Evolutionary conservation across 1,140 invertebrate genomes (phyloP), one percentile per base, ranked within the genome.

Genomic region (Cherax destructor): DNA sequence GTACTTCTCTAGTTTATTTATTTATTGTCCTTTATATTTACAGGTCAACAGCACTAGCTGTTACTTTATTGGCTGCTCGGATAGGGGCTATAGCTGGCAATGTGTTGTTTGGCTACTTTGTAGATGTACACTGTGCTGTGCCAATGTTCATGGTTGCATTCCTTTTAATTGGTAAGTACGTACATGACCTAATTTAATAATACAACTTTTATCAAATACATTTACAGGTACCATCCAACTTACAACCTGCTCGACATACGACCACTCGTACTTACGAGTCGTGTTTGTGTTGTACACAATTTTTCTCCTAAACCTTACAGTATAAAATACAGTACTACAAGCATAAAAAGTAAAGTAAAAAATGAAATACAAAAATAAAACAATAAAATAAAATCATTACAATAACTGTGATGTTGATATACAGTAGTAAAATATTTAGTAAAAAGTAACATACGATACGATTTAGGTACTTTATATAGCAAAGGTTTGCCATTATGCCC

Each of bases 21-120:
- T 65, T 65, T 18, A 65, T 65, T 65, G 52, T 6, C 52, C 52
- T 65, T 52, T 79, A 4, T 76, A 13, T 30, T 30, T 10, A 56
- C 83, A 92, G 92, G 78, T 79, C 83, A n/a, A 93, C 92, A 13
- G 92, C 92, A 1, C 83, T 93, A 65, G 92, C 92, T 1, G 81
- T 93, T 2, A 90, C 88, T n/a, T 69, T 93, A 11, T 61, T 89
- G 50, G 49, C 81, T 41, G 92, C 92, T 30, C 56, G 92, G 2
- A 69, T 93, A 21, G 92, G 92, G 21, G 92, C 92, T 18, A 93
- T 92, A 18, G 18, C 86, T 4, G 92, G 92, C 24, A 83, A 85
- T 47, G n/a, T 91, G 2, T 65, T 79, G 1, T 93, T 93, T 72
- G 92, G 92, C 4, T 91, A 93, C 56, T 69, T 93, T 24, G 76